phyloP scores from a whole-genome alignment of 2,113 vertebrate species.

The Callospermophilus lateralis region DNA sequence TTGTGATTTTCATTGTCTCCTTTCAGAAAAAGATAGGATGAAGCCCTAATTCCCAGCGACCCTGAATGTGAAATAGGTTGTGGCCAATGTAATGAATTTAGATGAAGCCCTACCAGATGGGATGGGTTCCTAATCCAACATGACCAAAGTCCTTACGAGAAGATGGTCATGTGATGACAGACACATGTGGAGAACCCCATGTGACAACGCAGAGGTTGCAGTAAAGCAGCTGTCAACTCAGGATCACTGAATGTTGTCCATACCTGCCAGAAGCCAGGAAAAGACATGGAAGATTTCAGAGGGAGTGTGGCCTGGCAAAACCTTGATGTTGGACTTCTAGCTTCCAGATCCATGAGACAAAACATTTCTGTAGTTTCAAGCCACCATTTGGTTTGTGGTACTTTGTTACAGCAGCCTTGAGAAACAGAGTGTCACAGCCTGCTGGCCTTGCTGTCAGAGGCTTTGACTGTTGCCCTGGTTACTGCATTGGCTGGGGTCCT shows the following conservation, averaged over 20 bases:
- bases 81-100: neutral
- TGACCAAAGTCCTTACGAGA: neutral
- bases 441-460: neutral
- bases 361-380: neutral
- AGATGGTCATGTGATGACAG: neutral
- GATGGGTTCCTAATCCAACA: neutral
- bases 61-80: neutral
- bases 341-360: neutral
- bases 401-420: neutral
- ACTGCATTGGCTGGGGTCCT: neutral
- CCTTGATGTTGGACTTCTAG: neutral
- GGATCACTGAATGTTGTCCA: neutral
- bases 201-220: neutral
- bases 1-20: neutral
- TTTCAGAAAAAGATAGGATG: neutral
- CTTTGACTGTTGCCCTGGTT: neutral
- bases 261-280: neutral
- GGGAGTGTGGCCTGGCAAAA: rapidly evolving
- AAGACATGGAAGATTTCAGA: neutral
- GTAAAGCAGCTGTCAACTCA: neutral
- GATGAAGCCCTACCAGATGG: neutral
- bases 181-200: neutral
- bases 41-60: neutral
- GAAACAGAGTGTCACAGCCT: neutral
- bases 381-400: neutral